Conservation (phyloP, 2,797 vertebrate species). For the Parauchenoglanis ngamensis region DNA sequence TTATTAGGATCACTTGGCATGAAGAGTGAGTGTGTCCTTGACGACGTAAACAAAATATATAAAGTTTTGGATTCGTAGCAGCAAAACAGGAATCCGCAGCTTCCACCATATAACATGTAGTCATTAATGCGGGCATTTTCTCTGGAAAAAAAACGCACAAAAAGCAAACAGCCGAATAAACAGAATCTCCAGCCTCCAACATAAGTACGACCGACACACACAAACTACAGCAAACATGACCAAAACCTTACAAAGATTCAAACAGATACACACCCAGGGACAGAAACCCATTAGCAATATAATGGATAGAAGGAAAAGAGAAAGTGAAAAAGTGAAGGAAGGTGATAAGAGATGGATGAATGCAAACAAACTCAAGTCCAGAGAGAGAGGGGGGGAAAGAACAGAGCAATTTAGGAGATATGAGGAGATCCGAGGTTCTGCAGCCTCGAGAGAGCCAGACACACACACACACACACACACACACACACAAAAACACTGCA, state of each 20-base stretch:
- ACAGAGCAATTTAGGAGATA: conserved; percentile 70
- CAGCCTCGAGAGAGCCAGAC: conserved; percentile 61
- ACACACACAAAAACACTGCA: conserved; percentile 60
- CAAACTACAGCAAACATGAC: not conserved
- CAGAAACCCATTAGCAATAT: conserved; percentile 71
- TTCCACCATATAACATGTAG: not conserved
- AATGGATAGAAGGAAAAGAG: conserved; percentile 60
- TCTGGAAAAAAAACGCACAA: not conserved
- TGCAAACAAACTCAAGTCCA: conserved; percentile 62
- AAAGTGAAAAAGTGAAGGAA: conserved; percentile 57
- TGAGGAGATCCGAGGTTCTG: conserved; percentile 62
- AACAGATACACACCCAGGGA: conserved; percentile 35
- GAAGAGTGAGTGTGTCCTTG: too few relatives aligned
- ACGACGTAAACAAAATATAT: not conserved
- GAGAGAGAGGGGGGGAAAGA: conserved; percentile 53
- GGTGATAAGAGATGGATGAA: conserved; percentile 67
- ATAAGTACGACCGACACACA: conserved; percentile 17
- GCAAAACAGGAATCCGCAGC: not conserved
- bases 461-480: conserved; percentile 61
- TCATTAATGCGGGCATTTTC: conserved; percentile 1
- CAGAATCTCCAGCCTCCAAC: not conserved
- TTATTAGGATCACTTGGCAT: not conserved
- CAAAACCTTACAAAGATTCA: conserved; percentile 31
- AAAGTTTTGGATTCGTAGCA: not conserved
- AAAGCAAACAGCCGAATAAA: not conserved